A percentile compares a stretch with the other conserved stretches of the same genome.
These are phyloP conservation scores for Misgurnus mizolepis DNA, from an alignment of 2,113 vertebrate genomes.

Conservation along the genomic window DNA sequence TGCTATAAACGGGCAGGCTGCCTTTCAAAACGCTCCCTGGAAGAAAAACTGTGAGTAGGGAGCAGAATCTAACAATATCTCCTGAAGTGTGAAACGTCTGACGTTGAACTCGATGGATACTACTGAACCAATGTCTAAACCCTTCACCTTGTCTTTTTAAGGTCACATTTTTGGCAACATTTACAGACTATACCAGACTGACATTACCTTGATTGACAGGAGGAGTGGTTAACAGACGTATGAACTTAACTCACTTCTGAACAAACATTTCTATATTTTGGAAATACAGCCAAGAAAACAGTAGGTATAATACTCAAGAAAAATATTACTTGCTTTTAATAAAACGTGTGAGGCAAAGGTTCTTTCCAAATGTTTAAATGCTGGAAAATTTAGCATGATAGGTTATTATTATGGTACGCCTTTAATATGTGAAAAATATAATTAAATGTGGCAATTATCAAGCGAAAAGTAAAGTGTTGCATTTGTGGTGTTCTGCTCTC, in stretches of 20 bases:
- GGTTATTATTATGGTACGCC: no score
- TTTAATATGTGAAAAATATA: no score
- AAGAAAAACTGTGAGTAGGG: slow-evolving; percentile 86
- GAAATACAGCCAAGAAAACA: background rate
- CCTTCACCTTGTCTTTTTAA: slow-evolving; percentile 26
- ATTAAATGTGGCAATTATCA: no score
- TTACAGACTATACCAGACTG: background rate
- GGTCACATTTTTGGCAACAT: slow-evolving; percentile 26
- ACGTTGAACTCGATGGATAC: slow-evolving; percentile 37
- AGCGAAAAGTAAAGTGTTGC: background rate
- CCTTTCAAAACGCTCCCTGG: slow-evolving; percentile 87
- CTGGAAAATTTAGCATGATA: background rate
- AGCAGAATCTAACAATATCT: slow-evolving; percentile 85
- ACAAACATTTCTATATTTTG: background rate
- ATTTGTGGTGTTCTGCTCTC: background rate
- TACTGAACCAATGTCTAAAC: slow-evolving; percentile 46
- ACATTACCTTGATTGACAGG: slow-evolving; percentile 29
- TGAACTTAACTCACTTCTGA: background rate
- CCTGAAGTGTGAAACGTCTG: slow-evolving; percentile 15
- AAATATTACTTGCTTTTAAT: background rate
- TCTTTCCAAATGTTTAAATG: background rate
- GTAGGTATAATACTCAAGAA: background rate
- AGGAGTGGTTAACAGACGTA: slow-evolving; percentile 24
- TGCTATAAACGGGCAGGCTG: slow-evolving; percentile 90
- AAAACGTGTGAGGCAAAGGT: background rate